Evolutionary conservation across 2,113 vertebrate genomes (phyloP), one percentile per base, ranked within the genome.

Genomic region (Anoplopoma fimbria): DNA sequence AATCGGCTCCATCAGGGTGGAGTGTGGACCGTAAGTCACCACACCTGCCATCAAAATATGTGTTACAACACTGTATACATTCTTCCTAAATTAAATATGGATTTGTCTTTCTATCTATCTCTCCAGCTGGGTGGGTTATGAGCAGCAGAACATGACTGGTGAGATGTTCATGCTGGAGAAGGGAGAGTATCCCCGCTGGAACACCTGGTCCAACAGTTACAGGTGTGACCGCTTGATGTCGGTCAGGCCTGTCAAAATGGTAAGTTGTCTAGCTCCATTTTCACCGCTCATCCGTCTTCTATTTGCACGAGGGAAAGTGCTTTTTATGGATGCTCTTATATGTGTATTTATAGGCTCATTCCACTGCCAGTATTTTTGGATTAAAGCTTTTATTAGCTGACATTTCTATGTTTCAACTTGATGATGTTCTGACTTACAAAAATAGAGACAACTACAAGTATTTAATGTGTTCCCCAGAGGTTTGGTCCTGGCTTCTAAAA

Each of bases 101-200:
- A 23, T 45, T 8, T 29, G 0, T 45, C 15, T 80, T 3, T 84
- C 7, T 63, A 4, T 63, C 8, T n/a, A 6, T 63, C 6, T 27
- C 1, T 71, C 1, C 88, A 96, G 96, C 14, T 96, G 96, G 96
- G 94, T 96, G 57, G 95, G 95, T 58, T 96, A 93, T 49, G 96
- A 96, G 86, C 95, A 95, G 88, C 95, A 95, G 81, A 94, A 96
- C 90, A 83, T 96, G 93, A 88, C 40, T 0, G 96, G 96, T 40
- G 96, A 96, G 90, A 96, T 96, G 95, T 96, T 96, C 93, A 93
- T 96, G 58, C 83, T 96, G 92, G 96, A 96, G 93, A 96, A 93
- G 82, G 96, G 96, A 71, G 96, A 96, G 86, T 96, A 96, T 69
- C 96, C 96, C 31, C 95, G 95, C 73, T 96, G 96, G 96, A 95